A percentile compares a stretch with the other conserved stretches of the same genome.
These are phyloP conservation scores for Baronia brevicornis DNA, from an alignment of 2,888 invertebrate species.

Conservation along the genomic window DNA sequence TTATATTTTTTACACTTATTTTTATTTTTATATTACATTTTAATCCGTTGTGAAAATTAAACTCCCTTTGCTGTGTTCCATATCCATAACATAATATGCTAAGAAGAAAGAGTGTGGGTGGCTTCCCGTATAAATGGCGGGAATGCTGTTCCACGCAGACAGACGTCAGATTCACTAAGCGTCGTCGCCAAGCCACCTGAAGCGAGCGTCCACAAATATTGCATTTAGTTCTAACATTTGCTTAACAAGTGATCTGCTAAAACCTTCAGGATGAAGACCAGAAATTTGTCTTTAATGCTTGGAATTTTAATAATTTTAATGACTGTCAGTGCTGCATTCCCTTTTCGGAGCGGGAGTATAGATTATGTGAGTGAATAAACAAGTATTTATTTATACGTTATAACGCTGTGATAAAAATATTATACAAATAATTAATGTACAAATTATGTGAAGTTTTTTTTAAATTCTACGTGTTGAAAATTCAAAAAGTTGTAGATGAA, in stretches of 20 bases:
- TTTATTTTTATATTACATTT: no score
- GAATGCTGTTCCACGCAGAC: constrained; percentile 36
- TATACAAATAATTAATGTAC: no score
- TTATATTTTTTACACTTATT: constrained; percentile 15
- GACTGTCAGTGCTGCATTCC: constrained; percentile 35
- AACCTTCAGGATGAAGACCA: constrained; percentile 50
- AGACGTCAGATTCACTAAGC: constrained; percentile 31
- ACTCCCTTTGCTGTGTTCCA: no score
- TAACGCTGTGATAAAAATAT: not conserved
- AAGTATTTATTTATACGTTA: not conserved
- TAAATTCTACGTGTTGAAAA: no score
- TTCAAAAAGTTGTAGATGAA: no score
- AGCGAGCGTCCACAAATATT: constrained; percentile 10
- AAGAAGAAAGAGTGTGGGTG: constrained; percentile 58
- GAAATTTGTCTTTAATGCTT: constrained; percentile 35
- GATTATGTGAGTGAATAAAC: constrained; percentile 53
- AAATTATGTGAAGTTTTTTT: no score
- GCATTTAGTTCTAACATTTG: not conserved
- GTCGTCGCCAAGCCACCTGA: constrained; percentile 33
- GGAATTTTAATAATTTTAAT: constrained; percentile 37
- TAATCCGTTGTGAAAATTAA: no score
- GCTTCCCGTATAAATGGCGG: constrained; percentile 49
- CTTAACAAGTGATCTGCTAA: constrained; percentile 12
- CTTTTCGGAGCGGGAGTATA: constrained; percentile 44
- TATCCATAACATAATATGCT: no score